Conservation (phyloP, 2,113 vertebrate species). For the Amblyopsis rosae region DNA sequence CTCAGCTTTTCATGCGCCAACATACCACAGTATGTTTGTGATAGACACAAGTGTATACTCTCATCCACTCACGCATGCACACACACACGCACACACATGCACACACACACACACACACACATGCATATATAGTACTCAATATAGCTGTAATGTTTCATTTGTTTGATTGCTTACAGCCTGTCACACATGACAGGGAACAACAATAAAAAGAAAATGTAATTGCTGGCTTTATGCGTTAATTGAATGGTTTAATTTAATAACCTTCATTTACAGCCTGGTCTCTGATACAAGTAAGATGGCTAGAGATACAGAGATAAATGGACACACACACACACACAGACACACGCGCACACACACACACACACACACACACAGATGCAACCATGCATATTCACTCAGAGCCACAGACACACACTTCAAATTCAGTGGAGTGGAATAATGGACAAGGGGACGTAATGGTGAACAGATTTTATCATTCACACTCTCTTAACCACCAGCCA, state of each 20-base stretch:
- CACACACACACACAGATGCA: not conserved
- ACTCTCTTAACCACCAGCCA: slow-evolving; percentile 66
- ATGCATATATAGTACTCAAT: too few species aligned
- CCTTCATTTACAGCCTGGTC: slow-evolving; percentile 54
- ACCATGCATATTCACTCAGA: slow-evolving; percentile 12
- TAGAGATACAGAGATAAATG: not conserved
- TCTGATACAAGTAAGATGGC: slow-evolving; percentile 26
- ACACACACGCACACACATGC: slow-evolving; percentile 1
- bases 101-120: slow-evolving; percentile 9
- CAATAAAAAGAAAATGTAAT: slow-evolving; percentile 68
- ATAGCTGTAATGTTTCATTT: slow-evolving; percentile 71
- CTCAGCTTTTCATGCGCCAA: slow-evolving; percentile 31
- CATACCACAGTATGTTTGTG: slow-evolving; percentile 25
- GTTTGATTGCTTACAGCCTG: slow-evolving; percentile 71
- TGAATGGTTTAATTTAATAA: slow-evolving; percentile 63
- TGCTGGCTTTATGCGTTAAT: slow-evolving; percentile 66
- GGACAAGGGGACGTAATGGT: slow-evolving; percentile 63
- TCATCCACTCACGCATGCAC: slow-evolving; percentile 23
- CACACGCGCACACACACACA: slow-evolving; percentile 22
- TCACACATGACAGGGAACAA: slow-evolving; percentile 54
- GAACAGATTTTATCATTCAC: slow-evolving; percentile 72
- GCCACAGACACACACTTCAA: slow-evolving; percentile 28
- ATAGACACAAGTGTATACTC: not conserved
- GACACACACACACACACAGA: not conserved
- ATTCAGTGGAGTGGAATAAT: slow-evolving; percentile 73